Base-by-base conservation (phyloP, 2,888 invertebrate genomes). In the Iphiclides podalirius region DNA sequence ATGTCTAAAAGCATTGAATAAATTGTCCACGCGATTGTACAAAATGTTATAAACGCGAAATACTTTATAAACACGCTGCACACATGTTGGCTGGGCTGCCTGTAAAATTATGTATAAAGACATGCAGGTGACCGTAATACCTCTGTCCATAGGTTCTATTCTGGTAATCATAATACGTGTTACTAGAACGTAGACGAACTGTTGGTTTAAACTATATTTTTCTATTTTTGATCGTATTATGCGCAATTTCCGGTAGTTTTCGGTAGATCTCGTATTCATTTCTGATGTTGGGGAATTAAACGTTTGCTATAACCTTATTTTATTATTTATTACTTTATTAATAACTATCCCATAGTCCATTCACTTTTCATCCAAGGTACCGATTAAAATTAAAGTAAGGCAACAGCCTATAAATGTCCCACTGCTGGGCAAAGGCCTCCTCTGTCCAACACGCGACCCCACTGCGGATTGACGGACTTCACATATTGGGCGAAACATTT, bases 161-260 rank as follows among this genome's bases (percentile, higher is more conserved):
- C 59, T 56, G 43, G 57, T 53, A 44, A 46, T 42, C 37, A 28
- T 39, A 43, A 66, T 57, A 58, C 62, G 55, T 63, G 65, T 61
- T 53, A 64, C 58, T 61, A 37, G 62, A 58, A 46, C 68, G 57
- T 17, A 58, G 61, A 60, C 62, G 58, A 62, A 58, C 49, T 17
- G 60, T 56, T 52, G 47, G 53, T 54, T 49, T 49, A 34, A 37
- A 36, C 56, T 38, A 45, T 51, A 38, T 39, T 52, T 51, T 48
- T 47, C 28, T 52, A 37, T 44, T 41, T 35, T 45, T 23, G 38
- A 40, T 26, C 9, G 9, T 20, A 9, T 8, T 26, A 4, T 26
- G 2, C 8, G 42, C 45, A 47, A 43, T 34, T 49, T 49, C 43
- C 49, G 14, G 47, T 16, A 14, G 2, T 4, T 4, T 4, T 20